Evolutionary conservation across 2,888 invertebrate genomes (phyloP), one percentile per base, ranked within the genome.

Genomic region (Mimumesa dahlbomi): DNA sequence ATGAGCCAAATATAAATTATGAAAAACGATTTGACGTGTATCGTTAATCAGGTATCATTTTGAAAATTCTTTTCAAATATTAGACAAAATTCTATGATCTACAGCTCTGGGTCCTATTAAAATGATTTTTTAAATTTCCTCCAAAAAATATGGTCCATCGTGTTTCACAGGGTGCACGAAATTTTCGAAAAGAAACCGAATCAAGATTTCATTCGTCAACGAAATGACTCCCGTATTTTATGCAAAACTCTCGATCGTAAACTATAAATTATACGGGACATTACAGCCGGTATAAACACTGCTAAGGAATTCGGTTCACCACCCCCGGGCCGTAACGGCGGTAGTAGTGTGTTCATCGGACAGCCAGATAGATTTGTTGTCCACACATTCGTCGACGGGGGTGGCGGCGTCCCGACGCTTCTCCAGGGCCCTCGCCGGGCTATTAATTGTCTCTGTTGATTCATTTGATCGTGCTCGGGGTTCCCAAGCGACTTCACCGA

Each of bases 361-460:
- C 69, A 74, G 82, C 82, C 82, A 82, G 83, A 85, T 84, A 85
- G 85, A 87, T 87, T 86, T 85, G 87, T 86, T 84, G 86, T 72
- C 53, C 59, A 54, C 75, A 78, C 71, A 57, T 64, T 53, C 46
- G 42, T 18, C 43, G 59, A 53, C 43, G 58, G 66, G 66, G 68
- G 59, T 61, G 75, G 63, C 59, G 75, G 82, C 77, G 85, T 75
- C 53, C 72, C 73, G 79, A 83, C 77, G 82, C 77, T 84, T 83
- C 82, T 81, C 85, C 84, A 82, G 83, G 80, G 84, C 82, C 77
- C 82, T 82, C 82, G 84, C 61, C 69, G 63, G 82, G 82, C 88
- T 87, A 88, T 87, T 88, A 88, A 88, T 87, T 88, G 88, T 88
- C 86, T 88, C 87, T 88, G 88, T 88, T 87, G 88, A 88, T 88